phyloP scores from a whole-genome alignment of 2,113 vertebrate species.

The Synchiropus splendidus region DNA sequence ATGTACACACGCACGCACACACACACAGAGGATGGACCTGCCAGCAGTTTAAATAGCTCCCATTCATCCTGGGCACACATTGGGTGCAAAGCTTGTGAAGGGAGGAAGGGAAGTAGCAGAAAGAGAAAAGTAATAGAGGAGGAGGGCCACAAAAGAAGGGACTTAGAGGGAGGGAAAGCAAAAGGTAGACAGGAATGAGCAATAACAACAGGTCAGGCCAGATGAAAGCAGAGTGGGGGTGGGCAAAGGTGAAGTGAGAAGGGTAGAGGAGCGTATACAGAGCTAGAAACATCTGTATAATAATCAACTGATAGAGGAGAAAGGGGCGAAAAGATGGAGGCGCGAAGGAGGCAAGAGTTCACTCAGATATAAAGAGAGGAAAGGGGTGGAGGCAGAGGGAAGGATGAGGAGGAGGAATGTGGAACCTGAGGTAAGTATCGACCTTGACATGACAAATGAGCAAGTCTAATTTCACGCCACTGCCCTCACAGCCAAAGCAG shows the following conservation, averaged over 20 bases:
- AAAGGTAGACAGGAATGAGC: background rate
- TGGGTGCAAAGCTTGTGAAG: conserved; percentile 23
- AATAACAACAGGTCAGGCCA: conserved; percentile 9
- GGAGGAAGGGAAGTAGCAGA: conserved; percentile 1
- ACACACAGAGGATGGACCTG: conserved; percentile 31
- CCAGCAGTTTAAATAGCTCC: conserved; percentile 52
- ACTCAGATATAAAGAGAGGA: conserved; percentile 15
- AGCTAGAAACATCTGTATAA: conserved; percentile 17
- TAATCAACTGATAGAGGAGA: conserved; percentile 23
- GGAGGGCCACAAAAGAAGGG: conserved; percentile 13
- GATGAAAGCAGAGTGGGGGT: conserved; percentile 1
- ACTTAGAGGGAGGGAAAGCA: conserved; percentile 3
- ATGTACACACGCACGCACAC: conserved; percentile 9
- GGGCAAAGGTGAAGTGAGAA: conserved; percentile 4
- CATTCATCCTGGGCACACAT: conserved; percentile 52
- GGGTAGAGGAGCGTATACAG: conserved; percentile 2
- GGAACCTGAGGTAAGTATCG: conserved; percentile 38
- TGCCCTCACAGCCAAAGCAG: conserved; percentile 18
- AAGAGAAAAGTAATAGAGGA: conserved; percentile 14
- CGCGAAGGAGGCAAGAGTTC: conserved; percentile 13
- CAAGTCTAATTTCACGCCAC: conserved; percentile 40
- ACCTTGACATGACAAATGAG: conserved; percentile 61
- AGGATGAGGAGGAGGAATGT: conserved; percentile 26
- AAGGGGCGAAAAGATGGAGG: conserved; percentile 16
- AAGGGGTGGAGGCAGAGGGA: conserved; percentile 23